These are phyloP conservation scores for Mythimna pallens DNA, from an alignment of 2,888 invertebrate genomes.

Conservation along the genomic window DNA sequence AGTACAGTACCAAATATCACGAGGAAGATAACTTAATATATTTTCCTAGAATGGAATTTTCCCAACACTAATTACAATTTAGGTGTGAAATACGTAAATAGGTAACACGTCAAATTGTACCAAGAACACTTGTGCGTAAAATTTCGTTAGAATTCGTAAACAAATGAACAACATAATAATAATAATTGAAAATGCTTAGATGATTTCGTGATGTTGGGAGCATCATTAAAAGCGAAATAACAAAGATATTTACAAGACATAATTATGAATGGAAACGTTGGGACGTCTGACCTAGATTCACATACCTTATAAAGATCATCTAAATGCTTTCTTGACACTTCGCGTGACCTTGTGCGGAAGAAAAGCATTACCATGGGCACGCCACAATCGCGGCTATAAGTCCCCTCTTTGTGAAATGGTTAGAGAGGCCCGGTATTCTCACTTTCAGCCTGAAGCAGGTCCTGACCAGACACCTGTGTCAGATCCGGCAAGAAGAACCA, in stretches of 20 bases:
- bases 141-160: neutral
- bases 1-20: neutral
- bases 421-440: too few species aligned
- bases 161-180: neutral
- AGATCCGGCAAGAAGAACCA: too few species aligned
- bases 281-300: too few species aligned
- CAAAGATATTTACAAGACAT: neutral
- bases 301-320: too few species aligned
- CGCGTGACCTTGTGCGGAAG: too few species aligned
- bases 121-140: neutral
- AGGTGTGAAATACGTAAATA: neutral
- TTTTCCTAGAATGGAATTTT: conserved; percentile 21
- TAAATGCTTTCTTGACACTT: too few species aligned
- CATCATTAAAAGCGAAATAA: neutral
- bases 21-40: neutral
- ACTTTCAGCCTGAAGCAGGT: too few species aligned
- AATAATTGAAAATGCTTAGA: neutral
- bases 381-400: too few species aligned
- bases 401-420: too few species aligned
- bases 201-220: neutral
- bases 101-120: neutral
- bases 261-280: too few species aligned
- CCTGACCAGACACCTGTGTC: too few species aligned
- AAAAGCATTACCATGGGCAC: too few species aligned
- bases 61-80: neutral